Conservation (phyloP, 2,113 vertebrate genomes). For the Chaetodon trifascialis region DNA sequence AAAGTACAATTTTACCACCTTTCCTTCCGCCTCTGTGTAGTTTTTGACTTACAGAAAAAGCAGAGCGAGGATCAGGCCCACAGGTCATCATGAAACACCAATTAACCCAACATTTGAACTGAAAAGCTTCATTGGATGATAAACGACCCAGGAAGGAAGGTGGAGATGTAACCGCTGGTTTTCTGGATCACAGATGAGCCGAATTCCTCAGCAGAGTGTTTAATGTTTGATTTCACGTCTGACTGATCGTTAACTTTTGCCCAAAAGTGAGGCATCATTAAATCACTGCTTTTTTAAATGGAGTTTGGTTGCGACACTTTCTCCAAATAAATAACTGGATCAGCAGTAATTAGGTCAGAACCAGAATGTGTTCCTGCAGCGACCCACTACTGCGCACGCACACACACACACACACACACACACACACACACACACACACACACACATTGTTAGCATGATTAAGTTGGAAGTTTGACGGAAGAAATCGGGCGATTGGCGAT, state of each 20-base stretch:
- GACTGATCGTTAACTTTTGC: neutral
- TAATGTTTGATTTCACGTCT: fast-evolving
- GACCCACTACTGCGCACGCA: neutral
- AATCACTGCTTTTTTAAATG: neutral
- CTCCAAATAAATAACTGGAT: neutral
- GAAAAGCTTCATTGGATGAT: neutral
- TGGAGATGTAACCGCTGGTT: neutral
- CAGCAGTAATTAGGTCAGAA: neutral
- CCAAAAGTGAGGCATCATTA: neutral
- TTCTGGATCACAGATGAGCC: neutral
- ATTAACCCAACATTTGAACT: too few species aligned
- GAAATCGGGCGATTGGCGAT: conserved; percentile 1
- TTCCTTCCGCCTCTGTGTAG: too few species aligned
- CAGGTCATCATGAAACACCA: too few species aligned
- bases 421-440: conserved; percentile 18
- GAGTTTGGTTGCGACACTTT: neutral
- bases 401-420: conserved; percentile 12
- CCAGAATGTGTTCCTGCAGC: neutral
- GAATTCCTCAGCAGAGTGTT: neutral
- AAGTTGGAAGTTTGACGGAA: conserved; percentile 24
- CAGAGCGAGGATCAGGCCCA: too few species aligned
- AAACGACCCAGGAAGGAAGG: neutral
- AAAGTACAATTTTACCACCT: too few species aligned
- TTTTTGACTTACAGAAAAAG: too few species aligned
- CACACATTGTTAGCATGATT: conserved; percentile 27